These are phyloP conservation scores for Catharus fuscescens DNA, from an alignment of 2,113 vertebrate genomes.

Conservation along the genomic window DNA sequence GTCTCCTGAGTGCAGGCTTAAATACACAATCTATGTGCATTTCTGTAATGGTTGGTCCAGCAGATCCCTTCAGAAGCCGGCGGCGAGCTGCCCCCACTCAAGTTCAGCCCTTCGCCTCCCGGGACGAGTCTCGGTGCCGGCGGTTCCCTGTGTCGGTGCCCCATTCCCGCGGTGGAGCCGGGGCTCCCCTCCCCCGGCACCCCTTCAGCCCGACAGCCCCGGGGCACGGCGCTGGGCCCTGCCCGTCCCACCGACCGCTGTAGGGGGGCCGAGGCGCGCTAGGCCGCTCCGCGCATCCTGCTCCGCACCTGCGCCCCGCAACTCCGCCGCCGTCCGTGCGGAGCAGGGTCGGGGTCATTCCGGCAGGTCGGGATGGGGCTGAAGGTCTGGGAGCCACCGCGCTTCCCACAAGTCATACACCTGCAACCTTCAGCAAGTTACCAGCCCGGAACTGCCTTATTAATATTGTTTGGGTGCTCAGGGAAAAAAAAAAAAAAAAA, in stretches of 20 bases:
- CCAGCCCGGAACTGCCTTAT: background rate
- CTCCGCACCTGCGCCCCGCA: background rate
- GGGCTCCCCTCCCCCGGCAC: background rate
- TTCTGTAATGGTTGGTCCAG: background rate
- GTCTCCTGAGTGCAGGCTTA: background rate
- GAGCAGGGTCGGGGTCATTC: background rate
- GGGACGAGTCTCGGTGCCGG: background rate
- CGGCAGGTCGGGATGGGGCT: background rate
- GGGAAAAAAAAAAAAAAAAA: rapidly evolving
- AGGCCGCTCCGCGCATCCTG: constrained; percentile 1
- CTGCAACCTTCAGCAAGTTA: background rate
- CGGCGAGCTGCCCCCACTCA: background rate
- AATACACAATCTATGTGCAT: background rate
- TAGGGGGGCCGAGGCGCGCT: background rate
- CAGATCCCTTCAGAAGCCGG: background rate
- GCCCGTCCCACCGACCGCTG: background rate
- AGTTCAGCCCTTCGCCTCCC: background rate
- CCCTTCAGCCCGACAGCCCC: background rate
- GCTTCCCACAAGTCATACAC: background rate
- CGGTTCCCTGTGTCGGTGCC: rapidly evolving
- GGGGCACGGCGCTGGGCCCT: background rate
- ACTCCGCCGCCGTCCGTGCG: background rate
- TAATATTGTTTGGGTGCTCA: background rate
- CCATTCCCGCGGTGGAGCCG: rapidly evolving
- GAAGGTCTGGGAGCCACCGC: background rate